phyloP scores from a whole-genome alignment of 1,140 invertebrate genomes.

The Drosophila bipectinata region DNA sequence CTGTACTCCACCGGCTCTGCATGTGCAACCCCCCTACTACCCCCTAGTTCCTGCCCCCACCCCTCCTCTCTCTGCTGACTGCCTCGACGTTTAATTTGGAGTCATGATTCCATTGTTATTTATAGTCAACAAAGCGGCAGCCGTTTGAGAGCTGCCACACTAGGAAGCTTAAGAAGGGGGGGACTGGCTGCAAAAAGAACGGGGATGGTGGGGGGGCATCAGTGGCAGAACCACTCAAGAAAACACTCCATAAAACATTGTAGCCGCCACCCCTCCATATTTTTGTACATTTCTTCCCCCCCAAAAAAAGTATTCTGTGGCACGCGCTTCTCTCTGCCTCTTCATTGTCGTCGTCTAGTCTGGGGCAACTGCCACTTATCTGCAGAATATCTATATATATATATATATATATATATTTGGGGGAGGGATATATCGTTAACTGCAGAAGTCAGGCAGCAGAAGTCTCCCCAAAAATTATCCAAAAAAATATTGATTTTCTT shows the following conservation, averaged over 20 bases:
- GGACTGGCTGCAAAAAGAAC: background rate
- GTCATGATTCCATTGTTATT: conserved; percentile 82
- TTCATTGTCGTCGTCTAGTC: conserved; percentile 45
- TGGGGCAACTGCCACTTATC: conserved; percentile 57
- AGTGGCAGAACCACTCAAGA: conserved; percentile 64
- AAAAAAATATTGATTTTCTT: too few species aligned
- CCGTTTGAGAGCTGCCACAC: conserved; percentile 29
- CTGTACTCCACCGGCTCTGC: background rate
- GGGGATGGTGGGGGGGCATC: conserved; percentile 6
- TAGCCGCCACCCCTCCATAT: conserved; percentile 16
- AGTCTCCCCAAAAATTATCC: too few species aligned
- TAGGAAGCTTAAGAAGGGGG: background rate
- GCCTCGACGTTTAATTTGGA: conserved; percentile 74
- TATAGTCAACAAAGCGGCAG: conserved; percentile 76
- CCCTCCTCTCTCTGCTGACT: conserved; percentile 3
- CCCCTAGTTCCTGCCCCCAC: background rate
- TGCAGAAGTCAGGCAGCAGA: conserved; percentile 6
- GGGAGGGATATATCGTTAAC: conserved; percentile 20
- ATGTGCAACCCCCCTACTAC: background rate
- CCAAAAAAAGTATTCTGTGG: conserved; percentile 14
- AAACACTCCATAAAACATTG: conserved; percentile 79
- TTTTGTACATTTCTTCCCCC: too few species aligned
- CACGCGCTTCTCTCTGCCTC: conserved; percentile 41
- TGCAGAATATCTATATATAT: conserved; percentile 15
- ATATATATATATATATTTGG: background rate